Evolutionary conservation across 2,113 vertebrate species (phyloP).

Genomic region (Chloropsis cyanopogon): DNA sequence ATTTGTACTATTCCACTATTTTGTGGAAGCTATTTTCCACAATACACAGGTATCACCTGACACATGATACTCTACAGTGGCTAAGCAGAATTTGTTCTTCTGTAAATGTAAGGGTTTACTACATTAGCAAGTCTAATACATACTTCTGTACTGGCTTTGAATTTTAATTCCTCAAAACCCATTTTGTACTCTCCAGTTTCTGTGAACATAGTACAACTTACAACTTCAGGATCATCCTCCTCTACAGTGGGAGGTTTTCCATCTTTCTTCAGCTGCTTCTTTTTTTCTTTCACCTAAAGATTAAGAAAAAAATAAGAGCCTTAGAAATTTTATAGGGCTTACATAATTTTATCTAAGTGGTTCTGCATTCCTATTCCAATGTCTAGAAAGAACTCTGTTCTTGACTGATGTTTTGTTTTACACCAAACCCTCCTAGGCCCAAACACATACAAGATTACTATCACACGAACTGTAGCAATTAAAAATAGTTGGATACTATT

Average conservation of each 20-base stretch:
- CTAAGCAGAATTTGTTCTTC: background rate
- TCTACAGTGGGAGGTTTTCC: constrained; percentile 86
- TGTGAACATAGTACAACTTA: constrained; percentile 58
- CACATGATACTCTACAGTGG: background rate
- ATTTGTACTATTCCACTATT: no score
- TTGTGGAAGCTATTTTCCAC: background rate
- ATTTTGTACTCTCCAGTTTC: background rate
- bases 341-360: background rate
- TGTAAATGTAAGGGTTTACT: background rate
- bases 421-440: background rate
- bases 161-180: background rate
- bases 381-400: background rate
- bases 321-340: background rate
- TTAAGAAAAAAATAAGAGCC: background rate
- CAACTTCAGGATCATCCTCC: constrained; percentile 93
- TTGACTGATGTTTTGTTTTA: background rate
- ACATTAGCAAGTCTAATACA: background rate
- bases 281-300: constrained; percentile 91
- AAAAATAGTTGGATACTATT: background rate
- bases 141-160: background rate
- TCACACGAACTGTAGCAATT: background rate
- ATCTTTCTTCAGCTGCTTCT: constrained; percentile 96
- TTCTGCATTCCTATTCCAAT: background rate
- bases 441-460: background rate
- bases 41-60: background rate